These are phyloP conservation scores for Apocheima hispidaria DNA, from an alignment of 2,888 invertebrate genomes.

Conservation along the genomic window DNA sequence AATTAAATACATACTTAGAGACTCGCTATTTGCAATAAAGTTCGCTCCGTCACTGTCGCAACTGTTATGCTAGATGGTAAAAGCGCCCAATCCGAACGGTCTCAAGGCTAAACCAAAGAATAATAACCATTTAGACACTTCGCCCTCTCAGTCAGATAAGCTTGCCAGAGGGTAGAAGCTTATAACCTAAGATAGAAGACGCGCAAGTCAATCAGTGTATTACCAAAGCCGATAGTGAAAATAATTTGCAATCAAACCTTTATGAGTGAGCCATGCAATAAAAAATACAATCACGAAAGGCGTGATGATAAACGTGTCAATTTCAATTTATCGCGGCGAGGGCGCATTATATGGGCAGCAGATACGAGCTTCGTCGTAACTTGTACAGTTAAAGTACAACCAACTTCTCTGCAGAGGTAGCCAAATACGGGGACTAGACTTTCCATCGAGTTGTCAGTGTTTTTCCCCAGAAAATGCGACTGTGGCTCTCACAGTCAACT, in stretches of 20 bases:
- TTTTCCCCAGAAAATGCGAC: background rate
- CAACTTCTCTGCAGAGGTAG: background rate
- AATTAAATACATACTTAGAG: no score
- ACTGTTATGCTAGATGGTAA: no score
- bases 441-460: no score
- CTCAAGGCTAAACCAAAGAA: no score
- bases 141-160: no score
- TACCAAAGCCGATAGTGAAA: constrained; percentile 3
- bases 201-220: constrained; percentile 12
- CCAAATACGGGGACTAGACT: background rate
- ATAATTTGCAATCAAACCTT: constrained; percentile 49
- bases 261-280: constrained; percentile 56
- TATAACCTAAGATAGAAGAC: background rate
- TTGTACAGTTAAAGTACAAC: constrained; percentile 59
- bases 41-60: no score
- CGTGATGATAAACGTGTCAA: constrained; percentile 72
- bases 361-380: constrained; percentile 69
- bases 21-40: no score
- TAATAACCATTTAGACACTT: no score
- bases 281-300: constrained; percentile 70
- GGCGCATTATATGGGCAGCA: constrained; percentile 69
- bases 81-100: no score
- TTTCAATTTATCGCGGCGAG: constrained; percentile 75
- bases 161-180: background rate
- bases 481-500: background rate